Percentiles rank a stretch among this genome's conserved stretches.
phyloP scores from a whole-genome alignment of 1,140 invertebrate species.

The Drosophila miranda region DNA sequence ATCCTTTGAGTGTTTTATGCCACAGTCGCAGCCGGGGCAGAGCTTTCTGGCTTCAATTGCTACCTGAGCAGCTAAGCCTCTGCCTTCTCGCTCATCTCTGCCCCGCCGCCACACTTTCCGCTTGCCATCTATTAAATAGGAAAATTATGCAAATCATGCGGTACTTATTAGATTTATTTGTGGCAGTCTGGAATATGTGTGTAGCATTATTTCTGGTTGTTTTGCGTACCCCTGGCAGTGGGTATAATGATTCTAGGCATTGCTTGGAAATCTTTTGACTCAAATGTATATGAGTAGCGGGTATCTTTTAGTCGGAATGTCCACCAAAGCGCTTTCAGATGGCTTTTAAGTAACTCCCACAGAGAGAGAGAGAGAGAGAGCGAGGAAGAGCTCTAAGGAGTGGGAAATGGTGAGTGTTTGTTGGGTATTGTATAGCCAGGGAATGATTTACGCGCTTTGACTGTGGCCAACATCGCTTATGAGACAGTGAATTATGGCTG shows the following conservation, averaged over 20 bases:
- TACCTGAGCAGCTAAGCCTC: conserved; percentile 44
- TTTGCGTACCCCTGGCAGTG: too few relatives aligned
- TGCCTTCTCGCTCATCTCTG: conserved; percentile 11
- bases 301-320: too few relatives aligned
- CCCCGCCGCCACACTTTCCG: too few relatives aligned
- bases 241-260: too few relatives aligned
- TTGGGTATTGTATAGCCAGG: conserved; percentile 46
- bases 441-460: conserved; percentile 65
- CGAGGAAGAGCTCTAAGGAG: not conserved
- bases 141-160: conserved; percentile 80
- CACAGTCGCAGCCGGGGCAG: conserved; percentile 28
- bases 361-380: not conserved
- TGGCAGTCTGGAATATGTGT: conserved; percentile 50
- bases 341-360: conserved; percentile 66
- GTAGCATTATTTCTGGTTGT: not conserved
- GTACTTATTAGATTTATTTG: conserved; percentile 79
- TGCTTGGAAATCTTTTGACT: too few relatives aligned
- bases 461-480: conserved; percentile 54
- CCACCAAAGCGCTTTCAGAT: too few relatives aligned
- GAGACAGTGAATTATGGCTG: conserved; percentile 68
- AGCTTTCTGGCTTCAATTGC: conserved; percentile 67
- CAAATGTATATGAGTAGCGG: too few relatives aligned
- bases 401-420: conserved; percentile 8
- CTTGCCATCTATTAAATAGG: conserved; percentile 60
- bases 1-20: conserved; percentile 80